Evolutionary conservation across 2,113 vertebrate genomes (phyloP).

Genomic region (Heterochromis multidens): DNA sequence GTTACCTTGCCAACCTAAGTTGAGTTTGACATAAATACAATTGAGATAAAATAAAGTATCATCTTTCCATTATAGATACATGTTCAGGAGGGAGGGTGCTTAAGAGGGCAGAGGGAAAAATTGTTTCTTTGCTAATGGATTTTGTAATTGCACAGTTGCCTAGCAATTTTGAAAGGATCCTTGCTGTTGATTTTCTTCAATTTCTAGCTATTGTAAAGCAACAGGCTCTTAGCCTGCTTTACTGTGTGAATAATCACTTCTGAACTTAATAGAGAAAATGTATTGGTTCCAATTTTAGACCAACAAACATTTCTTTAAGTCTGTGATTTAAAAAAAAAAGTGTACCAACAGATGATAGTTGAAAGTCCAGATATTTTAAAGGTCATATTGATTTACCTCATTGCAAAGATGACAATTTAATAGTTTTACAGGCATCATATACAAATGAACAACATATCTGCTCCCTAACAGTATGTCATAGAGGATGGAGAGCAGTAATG

Average conservation of each 20-base stretch:
- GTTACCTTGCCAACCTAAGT: neutral
- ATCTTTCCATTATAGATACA: constrained; percentile 45
- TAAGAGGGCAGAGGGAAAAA: neutral
- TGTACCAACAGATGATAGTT: neutral
- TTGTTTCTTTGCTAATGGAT: constrained; percentile 49
- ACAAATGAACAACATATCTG: constrained; percentile 22
- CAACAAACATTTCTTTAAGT: constrained; percentile 21
- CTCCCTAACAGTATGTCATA: constrained; percentile 1
- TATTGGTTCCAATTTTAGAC: constrained; percentile 6
- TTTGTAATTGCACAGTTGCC: constrained; percentile 50
- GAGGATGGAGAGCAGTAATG: constrained; percentile 11
- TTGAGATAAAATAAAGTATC: constrained; percentile 28
- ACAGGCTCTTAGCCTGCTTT: neutral
- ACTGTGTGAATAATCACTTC: constrained; percentile 30
- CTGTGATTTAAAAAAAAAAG: neutral
- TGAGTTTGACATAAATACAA: constrained; percentile 25
- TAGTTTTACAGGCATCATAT: constrained; percentile 3
- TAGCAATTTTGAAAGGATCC: constrained; percentile 24
- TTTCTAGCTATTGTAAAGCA: constrained; percentile 28
- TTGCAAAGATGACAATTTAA: constrained; percentile 18
- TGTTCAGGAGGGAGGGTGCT: constrained; percentile 14
- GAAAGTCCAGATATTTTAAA: neutral
- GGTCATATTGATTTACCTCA: constrained; percentile 25
- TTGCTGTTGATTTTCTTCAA: constrained; percentile 21
- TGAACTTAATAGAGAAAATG: constrained; percentile 38